phyloP scores from a whole-genome alignment of 1,140 invertebrate genomes.

The Metopolophium dirhodum region DNA sequence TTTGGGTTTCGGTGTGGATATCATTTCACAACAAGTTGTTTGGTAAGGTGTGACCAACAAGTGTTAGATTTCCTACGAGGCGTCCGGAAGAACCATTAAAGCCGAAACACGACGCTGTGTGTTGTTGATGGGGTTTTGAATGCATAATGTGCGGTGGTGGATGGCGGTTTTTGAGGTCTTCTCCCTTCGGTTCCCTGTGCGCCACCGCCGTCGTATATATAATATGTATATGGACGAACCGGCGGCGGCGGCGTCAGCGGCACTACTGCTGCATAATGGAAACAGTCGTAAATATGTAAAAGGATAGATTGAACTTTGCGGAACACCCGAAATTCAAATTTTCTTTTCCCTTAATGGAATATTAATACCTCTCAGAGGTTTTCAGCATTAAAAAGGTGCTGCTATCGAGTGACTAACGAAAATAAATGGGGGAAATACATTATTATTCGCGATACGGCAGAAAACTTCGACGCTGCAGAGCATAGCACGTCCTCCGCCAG shows the following conservation, averaged over 20 bases:
- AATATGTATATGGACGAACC: neutral
- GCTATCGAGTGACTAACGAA: conserved; percentile 56
- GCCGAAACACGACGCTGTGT: conserved; percentile 49
- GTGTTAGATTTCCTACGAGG: conserved; percentile 53
- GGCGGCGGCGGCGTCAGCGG: neutral
- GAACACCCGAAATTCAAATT: conserved; percentile 54
- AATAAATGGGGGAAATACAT: conserved; percentile 56
- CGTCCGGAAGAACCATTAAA: conserved; percentile 46
- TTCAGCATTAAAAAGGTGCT: conserved; percentile 52
- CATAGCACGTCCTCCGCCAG: neutral
- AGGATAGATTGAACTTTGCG: conserved; percentile 53
- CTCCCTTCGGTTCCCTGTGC: conserved; percentile 23
- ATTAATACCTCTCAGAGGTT: conserved; percentile 52
- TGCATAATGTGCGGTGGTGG: conserved; percentile 50
- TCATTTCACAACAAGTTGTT: conserved; percentile 50
- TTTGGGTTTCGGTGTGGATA: conserved; percentile 10
- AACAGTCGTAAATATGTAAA: conserved; percentile 57
- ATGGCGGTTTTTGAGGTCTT: conserved; percentile 52
- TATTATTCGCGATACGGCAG: conserved; percentile 51
- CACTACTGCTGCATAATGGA: conserved; percentile 50
- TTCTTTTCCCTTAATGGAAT: conserved; percentile 56
- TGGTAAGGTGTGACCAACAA: conserved; percentile 52
- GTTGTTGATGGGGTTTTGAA: conserved; percentile 56
- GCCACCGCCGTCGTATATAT: neutral
- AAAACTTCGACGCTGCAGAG: conserved; percentile 42